Evolutionary conservation across 1,140 invertebrate species (phyloP), one percentile per base, ranked within the genome.

Genomic region (Trichonephila clavata): DNA sequence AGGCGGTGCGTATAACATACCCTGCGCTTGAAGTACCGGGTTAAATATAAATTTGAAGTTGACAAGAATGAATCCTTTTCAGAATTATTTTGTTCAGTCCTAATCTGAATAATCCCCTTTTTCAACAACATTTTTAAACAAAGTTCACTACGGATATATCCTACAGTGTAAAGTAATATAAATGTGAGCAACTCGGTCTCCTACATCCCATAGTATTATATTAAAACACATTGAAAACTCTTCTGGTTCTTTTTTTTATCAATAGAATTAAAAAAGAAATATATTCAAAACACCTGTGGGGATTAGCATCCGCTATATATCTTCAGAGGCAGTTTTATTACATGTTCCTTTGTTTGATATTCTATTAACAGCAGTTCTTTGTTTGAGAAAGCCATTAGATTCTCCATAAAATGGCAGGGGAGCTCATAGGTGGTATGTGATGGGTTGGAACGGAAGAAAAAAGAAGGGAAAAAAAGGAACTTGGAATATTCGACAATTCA

Each of bases 271-370:
- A 7, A 39, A 77, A 20, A 20, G 20, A 77, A 13, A 68, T 71
- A 0, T 77, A 77, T 32, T 77, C 27, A 32, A 39, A 32, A 39
- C 27, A 77, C 71, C 71, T 27, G 71, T 77, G 27, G 71, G 71
- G 71, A 77, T 77, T 77, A 77, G 71, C 32, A 39, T 77, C 71
- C 71, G 32, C 71, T 77, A 77, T 77, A 77, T 32, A 39, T 77
- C 71, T 77, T 77, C 32, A 27, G 71, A 77, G 71, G 32, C 71
- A 77, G 32, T 77, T 77, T 77, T 77, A 77, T 77, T 77, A 77
- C 71, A 39, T 39, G 71, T 77, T 20, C 71, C 32, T 77, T 77
- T 77, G 71, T 77, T 18, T 77, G 71, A 32, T 18, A 39, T 77
- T 32, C 71, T 77, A 77, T 77, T 77, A 77, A 77, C 71, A 77